Conservation (phyloP, 92 coral and sea anemone genomes). For the Palythoa heliodiscus region DNA sequence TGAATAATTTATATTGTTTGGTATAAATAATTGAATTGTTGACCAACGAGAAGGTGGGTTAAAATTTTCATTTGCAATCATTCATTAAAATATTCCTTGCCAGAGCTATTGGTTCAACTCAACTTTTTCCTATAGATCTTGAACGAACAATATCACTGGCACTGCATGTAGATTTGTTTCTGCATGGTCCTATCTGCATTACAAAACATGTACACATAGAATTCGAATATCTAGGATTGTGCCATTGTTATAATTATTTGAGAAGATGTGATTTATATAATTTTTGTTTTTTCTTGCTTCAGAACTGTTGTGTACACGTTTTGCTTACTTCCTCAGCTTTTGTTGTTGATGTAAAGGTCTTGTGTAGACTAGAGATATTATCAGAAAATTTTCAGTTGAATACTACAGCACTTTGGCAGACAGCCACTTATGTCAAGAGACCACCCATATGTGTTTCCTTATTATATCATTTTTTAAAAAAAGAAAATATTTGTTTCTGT, state of each 20-base stretch:
- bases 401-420: too few species aligned
- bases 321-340: background rate
- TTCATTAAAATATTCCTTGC: too few species aligned
- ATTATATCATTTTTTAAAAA: too few species aligned
- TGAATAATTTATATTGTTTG: background rate
- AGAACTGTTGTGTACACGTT: background rate
- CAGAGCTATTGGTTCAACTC: too few species aligned
- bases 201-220: too few species aligned
- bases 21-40: slow-evolving; percentile 11
- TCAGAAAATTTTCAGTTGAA: background rate
- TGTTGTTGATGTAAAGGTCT: background rate
- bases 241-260: too few species aligned
- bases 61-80: background rate
- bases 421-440: too few species aligned
- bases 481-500: too few species aligned
- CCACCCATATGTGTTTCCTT: too few species aligned
- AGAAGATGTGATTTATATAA: background rate
- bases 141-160: background rate
- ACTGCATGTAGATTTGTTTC: background rate
- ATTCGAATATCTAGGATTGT: too few species aligned
- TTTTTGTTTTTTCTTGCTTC: background rate
- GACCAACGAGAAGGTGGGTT: background rate
- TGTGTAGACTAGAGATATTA: background rate
- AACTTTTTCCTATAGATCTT: background rate
- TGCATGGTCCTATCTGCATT: too few species aligned